Evolutionary conservation across 2,888 invertebrate genomes (phyloP).

Genomic region (Caenorhabditis wallacei): DNA sequence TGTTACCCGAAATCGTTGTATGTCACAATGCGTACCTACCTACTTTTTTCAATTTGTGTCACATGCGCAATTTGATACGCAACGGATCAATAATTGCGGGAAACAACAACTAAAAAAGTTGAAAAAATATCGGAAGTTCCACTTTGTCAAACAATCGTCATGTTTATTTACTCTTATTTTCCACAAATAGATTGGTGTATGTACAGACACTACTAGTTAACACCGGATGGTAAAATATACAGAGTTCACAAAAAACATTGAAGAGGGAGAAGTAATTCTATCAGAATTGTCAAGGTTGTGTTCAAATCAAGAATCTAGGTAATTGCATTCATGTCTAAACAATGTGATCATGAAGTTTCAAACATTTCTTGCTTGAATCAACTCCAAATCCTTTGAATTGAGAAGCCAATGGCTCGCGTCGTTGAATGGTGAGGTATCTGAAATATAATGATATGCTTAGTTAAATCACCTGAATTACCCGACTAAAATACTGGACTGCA

Average conservation of each 20-base stretch:
- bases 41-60: constrained; percentile 24
- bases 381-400: constrained; percentile 70
- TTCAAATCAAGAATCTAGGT: neutral
- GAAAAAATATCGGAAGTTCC: constrained; percentile 30
- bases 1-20: constrained; percentile 52
- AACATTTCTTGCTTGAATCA: constrained; percentile 60
- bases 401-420: constrained; percentile 63
- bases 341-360: constrained; percentile 55
- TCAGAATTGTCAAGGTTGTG: constrained; percentile 7
- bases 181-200: constrained; percentile 50
- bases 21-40: constrained; percentile 54
- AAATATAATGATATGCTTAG: neutral
- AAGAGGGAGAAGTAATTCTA: constrained; percentile 12
- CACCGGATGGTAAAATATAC: neutral
- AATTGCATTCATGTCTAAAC: constrained; percentile 26
- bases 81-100: constrained; percentile 35
- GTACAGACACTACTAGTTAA: constrained; percentile 55
- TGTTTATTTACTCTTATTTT: constrained; percentile 43
- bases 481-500: constrained; percentile 63
- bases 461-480: constrained; percentile 50
- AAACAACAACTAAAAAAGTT: neutral
- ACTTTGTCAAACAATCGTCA: constrained; percentile 18
- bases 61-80: constrained; percentile 55
- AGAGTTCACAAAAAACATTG: neutral
- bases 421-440: constrained; percentile 64